Conservation (phyloP, 1,140 invertebrate species). For the Magallana angulata region DNA sequence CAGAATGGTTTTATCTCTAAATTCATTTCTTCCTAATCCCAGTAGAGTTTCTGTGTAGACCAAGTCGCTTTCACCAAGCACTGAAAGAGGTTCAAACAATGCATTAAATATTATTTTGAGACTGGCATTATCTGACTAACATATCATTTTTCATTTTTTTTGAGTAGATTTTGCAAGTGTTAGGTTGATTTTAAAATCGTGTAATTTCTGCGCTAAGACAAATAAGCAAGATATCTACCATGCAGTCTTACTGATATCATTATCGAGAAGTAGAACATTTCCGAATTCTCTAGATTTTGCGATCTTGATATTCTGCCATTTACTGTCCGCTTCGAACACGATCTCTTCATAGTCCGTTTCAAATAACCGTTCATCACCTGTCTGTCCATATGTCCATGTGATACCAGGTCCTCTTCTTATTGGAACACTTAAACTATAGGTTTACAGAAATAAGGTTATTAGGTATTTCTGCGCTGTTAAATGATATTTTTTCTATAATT, state of each 20-base stretch:
- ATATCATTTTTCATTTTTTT: too few relatives aligned
- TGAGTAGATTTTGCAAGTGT: too few relatives aligned
- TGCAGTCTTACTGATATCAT: conserved; percentile 37
- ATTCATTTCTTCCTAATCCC: conserved; percentile 88
- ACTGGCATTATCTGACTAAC: too few relatives aligned
- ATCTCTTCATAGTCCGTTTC: conserved; percentile 24
- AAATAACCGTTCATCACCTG: conserved; percentile 17
- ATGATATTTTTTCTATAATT: too few relatives aligned
- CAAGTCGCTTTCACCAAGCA: conserved; percentile 94
- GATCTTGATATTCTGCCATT: conserved; percentile 41
- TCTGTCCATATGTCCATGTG: conserved; percentile 20
- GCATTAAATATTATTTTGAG: too few relatives aligned
- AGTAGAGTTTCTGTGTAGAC: conserved; percentile 95
- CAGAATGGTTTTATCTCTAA: conserved; percentile 92
- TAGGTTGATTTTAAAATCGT: too few relatives aligned
- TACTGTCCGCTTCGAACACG: background rate
- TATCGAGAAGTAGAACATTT: conserved; percentile 25
- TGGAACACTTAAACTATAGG: background rate
- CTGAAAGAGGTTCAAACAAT: conserved; percentile 79
- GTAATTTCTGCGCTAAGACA: too few relatives aligned
- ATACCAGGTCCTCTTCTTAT: conserved; percentile 38
- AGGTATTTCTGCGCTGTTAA: too few relatives aligned
- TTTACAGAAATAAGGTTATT: background rate
- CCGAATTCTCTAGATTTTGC: conserved; percentile 32
- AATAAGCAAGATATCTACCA: too few relatives aligned